Percentiles rank a stretch among this genome's conserved stretches.
Conservation (phyloP, 2,888 invertebrate species). For the Trichopoda pennipes region DNA sequence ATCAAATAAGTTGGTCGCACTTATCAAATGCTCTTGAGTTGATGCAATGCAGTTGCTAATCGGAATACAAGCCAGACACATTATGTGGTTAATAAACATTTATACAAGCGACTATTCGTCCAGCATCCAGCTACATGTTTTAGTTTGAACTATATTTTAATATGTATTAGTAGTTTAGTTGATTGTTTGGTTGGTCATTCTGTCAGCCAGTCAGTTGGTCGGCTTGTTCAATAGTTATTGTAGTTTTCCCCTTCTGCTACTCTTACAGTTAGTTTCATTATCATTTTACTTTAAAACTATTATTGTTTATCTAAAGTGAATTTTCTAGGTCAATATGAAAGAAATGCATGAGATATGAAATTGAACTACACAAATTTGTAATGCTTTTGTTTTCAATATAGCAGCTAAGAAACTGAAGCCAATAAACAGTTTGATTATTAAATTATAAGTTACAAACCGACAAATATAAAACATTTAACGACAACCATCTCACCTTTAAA, state of each 20-base stretch:
- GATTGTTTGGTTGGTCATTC: slow-evolving; percentile 2
- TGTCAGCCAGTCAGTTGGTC: slow-evolving; percentile 11
- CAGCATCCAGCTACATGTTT: slow-evolving; percentile 37
- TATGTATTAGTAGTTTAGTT: slow-evolving; percentile 22
- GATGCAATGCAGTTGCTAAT: slow-evolving; percentile 13
- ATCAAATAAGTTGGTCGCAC: slow-evolving; percentile 40
- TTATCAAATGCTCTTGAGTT: slow-evolving; percentile 6
- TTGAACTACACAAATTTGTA: slow-evolving; percentile 49
- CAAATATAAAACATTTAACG: slow-evolving; percentile 39
- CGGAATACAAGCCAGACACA: slow-evolving; percentile 27
- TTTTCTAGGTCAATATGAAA: slow-evolving; percentile 65
- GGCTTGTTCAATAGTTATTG: slow-evolving; percentile 2
- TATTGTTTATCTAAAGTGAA: slow-evolving; percentile 62
- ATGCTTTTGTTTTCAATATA: slow-evolving; percentile 61
- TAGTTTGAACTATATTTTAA: slow-evolving; percentile 32
- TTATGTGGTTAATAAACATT: slow-evolving; percentile 29
- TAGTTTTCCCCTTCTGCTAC: not conserved
- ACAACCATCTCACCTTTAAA: slow-evolving; percentile 49
- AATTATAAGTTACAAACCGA: slow-evolving; percentile 48
- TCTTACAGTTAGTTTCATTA: slow-evolving; percentile 55
- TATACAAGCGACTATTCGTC: slow-evolving; percentile 15
- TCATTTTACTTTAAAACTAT: slow-evolving; percentile 62
- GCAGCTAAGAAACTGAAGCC: not conserved
- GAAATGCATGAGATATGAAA: slow-evolving; percentile 25
- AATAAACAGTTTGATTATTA: slow-evolving; percentile 7